These are phyloP conservation scores for Dolichotis patagonum DNA, from an alignment of 2,113 vertebrate genomes.

Conservation along the genomic window DNA sequence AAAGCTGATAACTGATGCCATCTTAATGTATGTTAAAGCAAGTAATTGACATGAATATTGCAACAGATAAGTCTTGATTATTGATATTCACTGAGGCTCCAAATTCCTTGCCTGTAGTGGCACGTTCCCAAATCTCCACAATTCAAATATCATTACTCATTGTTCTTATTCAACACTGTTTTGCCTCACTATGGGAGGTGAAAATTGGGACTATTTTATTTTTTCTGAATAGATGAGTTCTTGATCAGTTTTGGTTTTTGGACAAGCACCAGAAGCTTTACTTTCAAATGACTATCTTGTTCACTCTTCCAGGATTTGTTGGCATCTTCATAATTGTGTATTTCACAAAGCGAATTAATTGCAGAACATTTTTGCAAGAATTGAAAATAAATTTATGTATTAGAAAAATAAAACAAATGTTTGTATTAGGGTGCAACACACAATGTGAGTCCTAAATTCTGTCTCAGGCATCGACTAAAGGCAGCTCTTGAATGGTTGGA, in stretches of 20 bases:
- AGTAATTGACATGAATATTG: neutral
- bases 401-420: neutral
- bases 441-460: neutral
- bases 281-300: neutral
- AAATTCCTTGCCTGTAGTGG: fast-evolving
- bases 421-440: neutral
- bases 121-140: neutral
- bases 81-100: neutral
- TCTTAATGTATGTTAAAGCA: too few relatives aligned
- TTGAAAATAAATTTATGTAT: neutral
- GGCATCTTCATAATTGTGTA: neutral
- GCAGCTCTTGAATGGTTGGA: neutral
- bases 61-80: neutral
- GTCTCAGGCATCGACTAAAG: neutral
- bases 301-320: neutral
- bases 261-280: fast-evolving
- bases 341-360: neutral
- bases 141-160: fast-evolving
- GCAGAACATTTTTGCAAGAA: neutral
- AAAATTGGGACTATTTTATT: neutral
- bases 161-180: neutral
- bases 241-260: neutral
- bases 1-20: too few relatives aligned
- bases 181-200: neutral
- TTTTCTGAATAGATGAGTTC: neutral